phyloP scores from a whole-genome alignment of 2,888 invertebrate species.

The Noctua fimbriata region DNA sequence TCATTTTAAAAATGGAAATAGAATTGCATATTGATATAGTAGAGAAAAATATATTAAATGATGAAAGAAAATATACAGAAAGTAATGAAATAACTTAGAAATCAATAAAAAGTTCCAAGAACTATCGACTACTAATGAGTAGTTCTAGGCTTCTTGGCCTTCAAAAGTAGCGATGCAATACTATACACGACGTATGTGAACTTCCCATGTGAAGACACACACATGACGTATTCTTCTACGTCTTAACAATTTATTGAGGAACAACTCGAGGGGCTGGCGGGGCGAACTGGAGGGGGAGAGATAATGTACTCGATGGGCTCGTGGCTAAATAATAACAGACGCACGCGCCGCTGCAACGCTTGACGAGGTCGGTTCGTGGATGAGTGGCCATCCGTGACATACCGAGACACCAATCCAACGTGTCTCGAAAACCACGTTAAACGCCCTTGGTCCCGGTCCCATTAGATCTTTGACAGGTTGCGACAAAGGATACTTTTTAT shows the following conservation, averaged over 20 bases:
- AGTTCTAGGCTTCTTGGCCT: slow-evolving; percentile 51
- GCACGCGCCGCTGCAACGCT: neutral
- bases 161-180: slow-evolving; percentile 42
- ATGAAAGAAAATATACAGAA: slow-evolving; percentile 4
- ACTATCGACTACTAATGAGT: slow-evolving; percentile 13
- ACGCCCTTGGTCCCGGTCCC: neutral
- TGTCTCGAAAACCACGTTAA: neutral
- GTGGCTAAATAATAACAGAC: neutral
- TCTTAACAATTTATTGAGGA: slow-evolving; percentile 21
- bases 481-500: neutral
- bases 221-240: slow-evolving; percentile 42
- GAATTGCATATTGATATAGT: neutral
- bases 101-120: slow-evolving; percentile 41
- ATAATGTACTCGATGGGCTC: neutral
- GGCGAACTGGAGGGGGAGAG: too few species aligned
- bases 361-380: neutral
- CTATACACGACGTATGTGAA: slow-evolving; percentile 45
- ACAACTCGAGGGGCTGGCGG: neutral
- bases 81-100: slow-evolving; percentile 1
- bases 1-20: neutral
- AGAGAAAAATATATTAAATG: neutral
- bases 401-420: neutral
- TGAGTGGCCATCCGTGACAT: neutral
- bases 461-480: neutral
- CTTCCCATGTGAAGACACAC: slow-evolving; percentile 58